Conservation (phyloP, 2,888 invertebrate species). For the Nemurella pictetii region DNA sequence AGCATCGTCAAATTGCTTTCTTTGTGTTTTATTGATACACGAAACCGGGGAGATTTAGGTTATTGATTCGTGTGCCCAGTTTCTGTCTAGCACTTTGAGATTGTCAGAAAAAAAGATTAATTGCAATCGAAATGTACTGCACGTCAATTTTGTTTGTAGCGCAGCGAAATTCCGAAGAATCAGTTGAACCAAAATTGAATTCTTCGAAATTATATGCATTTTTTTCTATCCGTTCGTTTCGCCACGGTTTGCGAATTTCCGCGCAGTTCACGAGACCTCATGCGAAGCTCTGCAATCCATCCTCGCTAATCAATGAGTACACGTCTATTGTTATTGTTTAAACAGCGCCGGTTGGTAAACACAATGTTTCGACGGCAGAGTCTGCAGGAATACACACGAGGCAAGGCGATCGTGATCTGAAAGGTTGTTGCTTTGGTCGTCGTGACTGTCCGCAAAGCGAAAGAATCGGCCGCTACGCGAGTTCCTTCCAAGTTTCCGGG, state of each 20-base stretch:
- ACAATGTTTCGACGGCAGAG: neutral
- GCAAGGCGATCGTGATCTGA: neutral
- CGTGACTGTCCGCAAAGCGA: neutral
- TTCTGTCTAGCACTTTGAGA: no score
- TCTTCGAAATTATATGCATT: neutral
- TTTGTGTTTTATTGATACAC: no score
- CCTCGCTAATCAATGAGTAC: neutral
- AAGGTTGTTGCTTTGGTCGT: neutral
- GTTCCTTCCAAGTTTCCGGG: neutral
- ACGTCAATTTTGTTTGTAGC: neutral
- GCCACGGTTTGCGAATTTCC: neutral
- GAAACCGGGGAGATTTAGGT: neutral
- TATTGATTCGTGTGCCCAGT: neutral
- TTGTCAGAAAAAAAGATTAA: neutral
- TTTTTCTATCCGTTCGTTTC: neutral
- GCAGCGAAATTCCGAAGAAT: neutral
- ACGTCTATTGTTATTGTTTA: neutral
- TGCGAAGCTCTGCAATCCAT: neutral
- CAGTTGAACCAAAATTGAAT: neutral
- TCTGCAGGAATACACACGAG: neutral
- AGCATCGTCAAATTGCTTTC: neutral
- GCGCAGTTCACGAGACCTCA: neutral
- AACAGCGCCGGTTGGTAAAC: neutral
- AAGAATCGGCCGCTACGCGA: neutral
- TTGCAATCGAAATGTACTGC: no score